Base-by-base conservation (phyloP, 2,113 vertebrate genomes). In the Cyanocitta stelleri region DNA sequence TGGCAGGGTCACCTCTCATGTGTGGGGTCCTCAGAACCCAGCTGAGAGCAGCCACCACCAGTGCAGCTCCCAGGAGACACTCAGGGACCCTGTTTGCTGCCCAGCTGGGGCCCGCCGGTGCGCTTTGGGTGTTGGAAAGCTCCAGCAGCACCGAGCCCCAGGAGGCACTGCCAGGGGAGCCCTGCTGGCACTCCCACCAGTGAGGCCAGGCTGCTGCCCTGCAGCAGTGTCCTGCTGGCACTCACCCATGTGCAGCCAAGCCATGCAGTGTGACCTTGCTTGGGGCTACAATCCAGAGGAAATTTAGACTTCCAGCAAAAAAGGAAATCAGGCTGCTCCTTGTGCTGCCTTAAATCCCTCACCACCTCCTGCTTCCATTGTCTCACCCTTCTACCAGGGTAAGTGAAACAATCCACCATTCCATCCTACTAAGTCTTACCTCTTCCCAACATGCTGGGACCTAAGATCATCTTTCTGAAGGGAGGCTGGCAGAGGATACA, bases 61-160 rank as follows among this genome's bases (percentile, higher is more conserved):
- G 37, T 16, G 18, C 19, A 13, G 72, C 56, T 33, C 27, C 1
- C 4, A 43, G 7, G 24, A 32, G 35, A 15, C 24, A 3, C 0
- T 1, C 0, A 0, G 37, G 22, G 48, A 58, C n/a, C 52, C 35
- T 0, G 0, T 4, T 1, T 32, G 43, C 19, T 33, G 67, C 59
- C 63, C 21, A 9, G 39, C 32, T 0, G 0, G 3, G 16, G 14
- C 41, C 7, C 9, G 2, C 22, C 0, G 0, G n/a, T 8, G 1
- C 0, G 1, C 24, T 58, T 3, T 16, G 29, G 33, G 44, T 33
- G 32, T 4, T 26, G 83, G 44, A 62, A 30, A 62, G 10, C 41
- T 46, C 29, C 0, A 0, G 29, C 37, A 82, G 58, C 3, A 4
- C n/a, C 0, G 0, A 0, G 1, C 1, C 13, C 30, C 7, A 5